Percentiles rank a stretch among this genome's conserved stretches.
These are phyloP conservation scores for Syritta pipiens DNA, from an alignment of 2,888 invertebrate genomes.

Conservation along the genomic window DNA sequence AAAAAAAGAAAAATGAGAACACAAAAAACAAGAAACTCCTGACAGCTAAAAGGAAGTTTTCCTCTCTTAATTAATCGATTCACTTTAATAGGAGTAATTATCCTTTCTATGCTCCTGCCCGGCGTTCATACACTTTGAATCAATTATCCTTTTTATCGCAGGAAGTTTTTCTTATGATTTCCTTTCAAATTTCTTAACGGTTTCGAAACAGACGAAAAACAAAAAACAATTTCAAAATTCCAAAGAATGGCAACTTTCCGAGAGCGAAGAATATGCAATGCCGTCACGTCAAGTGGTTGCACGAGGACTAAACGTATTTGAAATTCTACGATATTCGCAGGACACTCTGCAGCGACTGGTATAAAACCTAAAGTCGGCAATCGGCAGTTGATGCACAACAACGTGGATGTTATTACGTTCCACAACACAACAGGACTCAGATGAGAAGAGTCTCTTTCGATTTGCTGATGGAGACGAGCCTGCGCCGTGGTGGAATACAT, in stretches of 20 bases:
- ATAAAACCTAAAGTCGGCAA: constrained; percentile 41
- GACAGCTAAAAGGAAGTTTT: constrained; percentile 37
- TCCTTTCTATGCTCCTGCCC: constrained; percentile 15
- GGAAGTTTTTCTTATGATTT: constrained; percentile 1
- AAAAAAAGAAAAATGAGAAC: constrained; percentile 1
- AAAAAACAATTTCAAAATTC: neutral
- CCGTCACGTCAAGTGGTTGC: constrained; percentile 79
- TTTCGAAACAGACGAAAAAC: neutral
- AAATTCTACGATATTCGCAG: constrained; percentile 56
- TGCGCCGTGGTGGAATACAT: constrained; percentile 41
- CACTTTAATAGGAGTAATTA: constrained; percentile 48
- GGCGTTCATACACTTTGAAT: constrained; percentile 19
- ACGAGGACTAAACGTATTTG: constrained; percentile 76
- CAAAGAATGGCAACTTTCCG: constrained; percentile 39
- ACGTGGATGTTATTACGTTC: constrained; percentile 46
- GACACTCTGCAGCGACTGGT: constrained; percentile 47
- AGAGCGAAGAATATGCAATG: constrained; percentile 72
- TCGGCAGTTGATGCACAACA: constrained; percentile 54
- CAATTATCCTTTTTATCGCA: constrained; percentile 26
- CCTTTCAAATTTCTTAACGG: constrained; percentile 29
- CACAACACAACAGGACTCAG: constrained; percentile 29
- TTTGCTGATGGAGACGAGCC: constrained; percentile 41
- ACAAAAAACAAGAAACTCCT: constrained; percentile 8
- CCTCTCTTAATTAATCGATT: constrained; percentile 55
- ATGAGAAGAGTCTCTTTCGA: constrained; percentile 6